Base-by-base conservation (phyloP, 2,888 invertebrate species). In the Prostheceraeus crozeri region DNA sequence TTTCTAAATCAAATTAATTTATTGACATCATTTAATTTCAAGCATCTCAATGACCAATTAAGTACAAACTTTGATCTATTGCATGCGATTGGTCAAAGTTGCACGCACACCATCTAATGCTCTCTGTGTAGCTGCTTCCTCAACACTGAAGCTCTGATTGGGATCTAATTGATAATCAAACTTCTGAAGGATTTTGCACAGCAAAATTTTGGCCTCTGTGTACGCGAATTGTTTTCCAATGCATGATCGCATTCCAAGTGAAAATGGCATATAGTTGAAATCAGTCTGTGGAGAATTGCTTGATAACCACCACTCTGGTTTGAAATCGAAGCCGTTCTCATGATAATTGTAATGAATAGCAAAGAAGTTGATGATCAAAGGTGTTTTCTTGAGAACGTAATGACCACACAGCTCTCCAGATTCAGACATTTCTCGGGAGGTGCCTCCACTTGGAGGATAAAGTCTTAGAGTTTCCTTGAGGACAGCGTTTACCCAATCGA, bases 391-490 rank as follows among this genome's bases (percentile, higher is more conserved):
- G 0, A 59, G 45, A 11, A 59, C 28, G 28, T 11, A 23, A 4
- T 27, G 8, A 14, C 55, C 54, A 31, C 40, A 36, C 1, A 59
- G 11, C 40, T 56, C 59, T 21, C 33, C 45, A 40, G 58, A 57
- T 27, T 61, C 30, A 36, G 40, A 30, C 4, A 35, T 35, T 35
- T 52, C 51, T 10, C 64, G 54, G 11, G 58, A 59, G 53, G 63
- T 64, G 8, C 35, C 52, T 10, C 45, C 54, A 10, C 59, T 59
- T 28, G 63, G 59, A 4, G 64, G 64, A 35, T 55, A 64, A 23
- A 64, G 55, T 14, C 64, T 35, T 1, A 64, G 45, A 2, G 62
- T 48, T 51, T 64, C 64, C 45, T 59, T 64, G 14, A 64, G 23
- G 25, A 59, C 61, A 35, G 59, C 33, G 8, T 19, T 33, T 25